Base-by-base conservation (phyloP, 2,113 vertebrate species). In the Tamias sibiricus region DNA sequence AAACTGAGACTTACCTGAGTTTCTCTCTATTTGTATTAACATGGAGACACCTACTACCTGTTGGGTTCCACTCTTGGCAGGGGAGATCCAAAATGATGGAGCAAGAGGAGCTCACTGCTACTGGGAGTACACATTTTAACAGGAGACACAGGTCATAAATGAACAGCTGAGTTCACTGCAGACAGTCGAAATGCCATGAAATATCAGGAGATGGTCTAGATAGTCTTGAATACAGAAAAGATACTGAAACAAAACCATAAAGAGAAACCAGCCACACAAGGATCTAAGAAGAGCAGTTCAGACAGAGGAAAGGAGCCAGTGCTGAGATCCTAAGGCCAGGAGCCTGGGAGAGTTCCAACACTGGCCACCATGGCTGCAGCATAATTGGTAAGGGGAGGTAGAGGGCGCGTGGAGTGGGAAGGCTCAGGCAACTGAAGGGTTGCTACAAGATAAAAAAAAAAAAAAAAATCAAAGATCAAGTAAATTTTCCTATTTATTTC, bases 401-500 rank as follows among this genome's bases (percentile, higher is more conserved):
- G 30, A 42, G 35, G 7, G 59, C 6, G 37, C 22, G 1, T 26
- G 30, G 35, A 35, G 2, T 42, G 1, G 2, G 35, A 84, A 16
- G 11, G 11, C 42, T 84, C n/a, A 80, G 14, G 19, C n/a, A 72
- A 80, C 5, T 19, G 76, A 90, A 68, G 64, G 62, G 30, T 20
- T 66, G 37, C 4, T 84, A 62, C 8, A 64, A 2, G 35, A 86
- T 44, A 42, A 90, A 90, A 81, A 52, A 84, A 64, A 2, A 30
- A 86, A 40, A 42, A 90, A 90, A 81, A 52, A 84, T 44, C 37
- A 85, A 90, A 81, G 59, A 84, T 40, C 30, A 91, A 91, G 35
- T 42, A 79, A 59, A 83, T 22, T 32, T 71, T 81, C 37, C 14
- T 17, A 84, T 92, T 52, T 90, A 19, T 75, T 84, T 95, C 16